Evolutionary conservation across 2,888 invertebrate species (phyloP).

Genomic region (Dasysyrphus albostriatus): DNA sequence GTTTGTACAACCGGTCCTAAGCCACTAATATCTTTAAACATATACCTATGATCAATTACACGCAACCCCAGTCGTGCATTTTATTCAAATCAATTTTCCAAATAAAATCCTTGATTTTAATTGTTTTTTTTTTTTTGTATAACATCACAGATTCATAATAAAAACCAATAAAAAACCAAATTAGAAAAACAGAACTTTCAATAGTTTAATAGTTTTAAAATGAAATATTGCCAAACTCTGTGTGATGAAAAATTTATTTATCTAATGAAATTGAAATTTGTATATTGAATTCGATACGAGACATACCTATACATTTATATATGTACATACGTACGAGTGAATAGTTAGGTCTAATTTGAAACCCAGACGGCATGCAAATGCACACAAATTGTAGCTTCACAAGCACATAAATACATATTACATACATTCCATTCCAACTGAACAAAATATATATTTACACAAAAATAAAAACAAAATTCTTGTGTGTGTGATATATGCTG

Average conservation of each 20-base stretch:
- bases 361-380: background rate
- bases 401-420: background rate
- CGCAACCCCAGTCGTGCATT: background rate
- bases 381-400: background rate
- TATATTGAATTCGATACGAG: background rate
- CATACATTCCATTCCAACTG: background rate
- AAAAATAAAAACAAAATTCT: background rate
- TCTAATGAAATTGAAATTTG: slow-evolving; percentile 3
- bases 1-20: too few species aligned
- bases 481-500: background rate
- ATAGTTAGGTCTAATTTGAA: background rate
- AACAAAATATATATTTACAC: background rate
- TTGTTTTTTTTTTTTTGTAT: background rate
- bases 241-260: slow-evolving; percentile 5
- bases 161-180: background rate
- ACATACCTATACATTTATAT: background rate
- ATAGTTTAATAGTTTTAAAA: background rate
- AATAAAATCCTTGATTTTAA: background rate
- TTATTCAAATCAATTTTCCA: background rate
- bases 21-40: too few species aligned
- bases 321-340: too few species aligned
- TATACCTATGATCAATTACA: too few species aligned
- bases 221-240: background rate
- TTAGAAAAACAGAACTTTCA: background rate
- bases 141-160: background rate